Base-by-base conservation (phyloP, 2,113 vertebrate genomes). In the Myotis yumanensis region DNA sequence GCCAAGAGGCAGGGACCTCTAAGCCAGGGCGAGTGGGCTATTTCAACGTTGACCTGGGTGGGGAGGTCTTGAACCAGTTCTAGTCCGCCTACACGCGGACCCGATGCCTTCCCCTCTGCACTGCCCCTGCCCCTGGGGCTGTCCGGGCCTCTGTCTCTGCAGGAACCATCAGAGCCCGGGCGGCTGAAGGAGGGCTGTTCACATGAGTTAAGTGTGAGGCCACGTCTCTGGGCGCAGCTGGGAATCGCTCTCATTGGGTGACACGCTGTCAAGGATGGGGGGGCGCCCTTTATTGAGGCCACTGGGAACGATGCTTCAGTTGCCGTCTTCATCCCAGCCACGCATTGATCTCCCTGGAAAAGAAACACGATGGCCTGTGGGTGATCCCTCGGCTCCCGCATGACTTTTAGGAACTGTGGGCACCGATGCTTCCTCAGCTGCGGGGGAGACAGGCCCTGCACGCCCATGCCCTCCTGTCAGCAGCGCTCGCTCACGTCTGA, bases 391-490 rank as follows among this genome's bases (percentile, higher is more conserved):
- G n/a, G 14, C 51, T 64, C 84, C 30, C 0, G 1, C 0, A 0
- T 14, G 15, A 32, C 5, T 86, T 68, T 83, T 11, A 30, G 11
- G 14, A 32, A 46, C 28, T 35, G 10, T 32, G 7, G 11, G 35
- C 23, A 69, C 25, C 1, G 11, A 11, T 18, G 2, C 22, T 66
- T 20, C 7, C 28, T 72, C 72, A 23, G 23, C n/a, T 15, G 9
- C 4, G 66, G n/a, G n/a, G 46, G 46, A 82, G 28, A 14, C 25
- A 35, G 28, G 8, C 77, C 25, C 72, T 32, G 17, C 12, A 54
- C 5, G 20, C 5, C 5, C 4, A 64, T 3, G 8, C 2, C 30
- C 0, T 25, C 1, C 37, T 48, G 11, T 28, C 20, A 43, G 4
- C 22, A 23, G 37, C 75, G 40, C 12, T 80, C 75, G 40, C 12